These are phyloP conservation scores for Rutilus rutilus DNA, from an alignment of 2,113 vertebrate genomes.

Conservation along the genomic window DNA sequence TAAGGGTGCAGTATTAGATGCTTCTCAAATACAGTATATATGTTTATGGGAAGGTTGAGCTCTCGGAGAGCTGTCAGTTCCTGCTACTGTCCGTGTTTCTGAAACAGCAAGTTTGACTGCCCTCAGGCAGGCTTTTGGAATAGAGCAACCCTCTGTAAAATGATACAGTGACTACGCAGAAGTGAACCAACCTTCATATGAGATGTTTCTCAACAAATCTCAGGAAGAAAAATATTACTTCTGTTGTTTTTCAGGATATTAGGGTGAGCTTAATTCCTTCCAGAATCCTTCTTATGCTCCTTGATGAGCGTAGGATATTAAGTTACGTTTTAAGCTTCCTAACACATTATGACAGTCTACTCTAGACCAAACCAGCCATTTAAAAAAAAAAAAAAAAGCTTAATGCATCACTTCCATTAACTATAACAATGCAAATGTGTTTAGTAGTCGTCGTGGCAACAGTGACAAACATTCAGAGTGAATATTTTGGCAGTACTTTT, in stretches of 20 bases:
- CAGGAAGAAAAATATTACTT: not conserved
- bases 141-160: not conserved
- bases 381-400: not conserved
- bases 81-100: constrained; percentile 16
- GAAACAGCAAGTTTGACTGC: constrained; percentile 30
- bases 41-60: constrained; percentile 5
- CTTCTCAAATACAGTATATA: not conserved
- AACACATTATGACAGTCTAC: constrained; percentile 22
- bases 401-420: constrained; percentile 43
- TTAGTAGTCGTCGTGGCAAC: constrained; percentile 25
- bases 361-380: not conserved
- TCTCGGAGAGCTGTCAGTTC: constrained; percentile 22
- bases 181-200: not conserved
- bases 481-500: constrained; percentile 8
- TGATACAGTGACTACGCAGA: constrained; percentile 17
- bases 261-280: not conserved
- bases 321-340: not conserved
- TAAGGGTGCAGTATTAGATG: constrained; percentile 8
- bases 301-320: not conserved
- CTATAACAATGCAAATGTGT: constrained; percentile 17
- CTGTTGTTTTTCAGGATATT: not conserved
- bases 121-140: constrained; percentile 30
- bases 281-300: not conserved
- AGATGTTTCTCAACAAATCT: not conserved
- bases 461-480: not conserved